Percentiles rank a stretch among this genome's conserved stretches.
phyloP scores from a whole-genome alignment of 2,797 vertebrate species.

The Scleropages formosus region DNA sequence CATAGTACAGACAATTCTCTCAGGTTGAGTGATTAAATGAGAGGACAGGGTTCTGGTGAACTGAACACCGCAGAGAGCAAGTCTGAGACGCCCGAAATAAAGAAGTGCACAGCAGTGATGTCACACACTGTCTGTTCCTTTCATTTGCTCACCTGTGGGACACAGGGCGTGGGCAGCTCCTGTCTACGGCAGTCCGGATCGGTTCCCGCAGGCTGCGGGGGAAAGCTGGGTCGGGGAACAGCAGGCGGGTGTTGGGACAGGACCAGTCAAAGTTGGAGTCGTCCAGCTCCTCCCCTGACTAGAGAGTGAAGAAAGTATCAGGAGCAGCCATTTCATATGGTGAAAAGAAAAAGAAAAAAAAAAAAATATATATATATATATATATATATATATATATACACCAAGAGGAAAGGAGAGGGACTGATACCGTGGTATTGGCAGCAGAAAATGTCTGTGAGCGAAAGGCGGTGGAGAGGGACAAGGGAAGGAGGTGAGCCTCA shows the following conservation, averaged over 20 bases:
- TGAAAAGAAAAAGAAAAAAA: not conserved
- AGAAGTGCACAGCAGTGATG: no score
- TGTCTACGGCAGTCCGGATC: conserved; percentile 92
- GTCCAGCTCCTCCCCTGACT: conserved; percentile 77
- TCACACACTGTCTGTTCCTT: not conserved
- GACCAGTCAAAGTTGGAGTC: conserved; percentile 98
- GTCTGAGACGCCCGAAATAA: no score
- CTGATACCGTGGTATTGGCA: conserved; percentile 59
- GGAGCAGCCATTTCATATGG: not conserved
- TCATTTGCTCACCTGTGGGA: conserved; percentile 68
- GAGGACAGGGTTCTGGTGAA: no score
- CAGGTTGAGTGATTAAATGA: no score
- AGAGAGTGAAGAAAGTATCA: conserved; percentile 7
- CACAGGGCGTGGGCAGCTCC: conserved; percentile 86
- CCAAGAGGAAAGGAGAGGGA: not conserved
- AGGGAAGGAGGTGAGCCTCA: conserved; percentile 94
- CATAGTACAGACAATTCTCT: no score
- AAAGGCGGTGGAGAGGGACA: conserved; percentile 83
- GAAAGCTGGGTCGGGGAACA: conserved; percentile 93
- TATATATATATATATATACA: no score
- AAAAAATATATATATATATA: no score
- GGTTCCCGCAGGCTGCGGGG: conserved; percentile 91
- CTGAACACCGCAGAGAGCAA: no score
- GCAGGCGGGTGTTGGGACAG: conserved; percentile 94
- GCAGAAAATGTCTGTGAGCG: conserved; percentile 51